Percentiles rank a stretch among this genome's conserved stretches.
Evolutionary conservation across 2,797 vertebrate species (phyloP).

Genomic region (Liasis olivaceus): DNA sequence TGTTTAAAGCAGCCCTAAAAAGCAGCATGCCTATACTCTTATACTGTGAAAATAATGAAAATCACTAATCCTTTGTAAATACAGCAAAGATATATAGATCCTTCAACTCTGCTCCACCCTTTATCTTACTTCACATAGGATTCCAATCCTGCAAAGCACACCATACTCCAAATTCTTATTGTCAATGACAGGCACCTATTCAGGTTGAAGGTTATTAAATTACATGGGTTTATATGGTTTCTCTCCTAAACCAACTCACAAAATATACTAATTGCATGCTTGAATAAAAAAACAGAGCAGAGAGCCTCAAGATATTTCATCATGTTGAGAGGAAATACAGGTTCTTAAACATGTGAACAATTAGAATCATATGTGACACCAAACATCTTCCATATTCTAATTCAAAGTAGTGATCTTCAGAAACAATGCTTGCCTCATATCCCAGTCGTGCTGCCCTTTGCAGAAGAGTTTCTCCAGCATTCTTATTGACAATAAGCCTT

Average conservation of each 20-base stretch:
- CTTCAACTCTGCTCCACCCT: not conserved
- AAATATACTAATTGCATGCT: slow-evolving; percentile 21
- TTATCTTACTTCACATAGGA: not conserved
- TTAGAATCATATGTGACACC: slow-evolving; percentile 11
- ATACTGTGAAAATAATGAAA: slow-evolving; percentile 25
- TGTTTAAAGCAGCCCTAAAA: not conserved
- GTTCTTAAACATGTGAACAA: slow-evolving; percentile 5
- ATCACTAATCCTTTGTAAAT: slow-evolving; percentile 44
- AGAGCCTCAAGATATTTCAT: slow-evolving; percentile 22
- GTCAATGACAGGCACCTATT: not conserved
- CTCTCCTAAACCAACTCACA: not conserved
- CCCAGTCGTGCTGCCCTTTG: slow-evolving; percentile 94
- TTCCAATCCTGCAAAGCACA: not conserved
- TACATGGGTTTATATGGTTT: slow-evolving; percentile 11
- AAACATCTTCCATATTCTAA: not conserved
- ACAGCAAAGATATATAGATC: not conserved
- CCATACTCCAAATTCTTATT: slow-evolving; percentile 3
- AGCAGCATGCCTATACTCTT: slow-evolving; percentile 1
- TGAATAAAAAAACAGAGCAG: slow-evolving; percentile 25
- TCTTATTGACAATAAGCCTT: slow-evolving; percentile 97
- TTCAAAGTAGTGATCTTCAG: not conserved
- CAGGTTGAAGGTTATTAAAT: slow-evolving; percentile 14
- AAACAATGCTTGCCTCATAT: slow-evolving; percentile 85
- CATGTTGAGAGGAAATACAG: slow-evolving; percentile 3
- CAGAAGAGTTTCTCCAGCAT: slow-evolving; percentile 94